Base-by-base conservation (phyloP, 2,888 invertebrate genomes). In the Myathropa florea region DNA sequence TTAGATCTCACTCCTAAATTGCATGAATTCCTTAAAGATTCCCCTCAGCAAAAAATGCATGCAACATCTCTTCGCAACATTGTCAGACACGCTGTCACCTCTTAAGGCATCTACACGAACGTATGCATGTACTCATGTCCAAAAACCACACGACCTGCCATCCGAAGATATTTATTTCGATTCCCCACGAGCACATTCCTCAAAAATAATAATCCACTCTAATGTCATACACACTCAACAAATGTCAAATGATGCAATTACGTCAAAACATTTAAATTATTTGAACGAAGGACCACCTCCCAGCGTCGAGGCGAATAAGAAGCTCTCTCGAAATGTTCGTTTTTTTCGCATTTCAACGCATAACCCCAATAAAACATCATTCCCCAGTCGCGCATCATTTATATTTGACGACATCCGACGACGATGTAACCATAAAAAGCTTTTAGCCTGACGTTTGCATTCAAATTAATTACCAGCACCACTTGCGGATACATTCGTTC, bases 341-440 rank as follows among this genome's bases (percentile, higher is more conserved):
- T 33, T 33, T 33, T 33, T 33, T 33, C 14, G 57, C 57, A 23
- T 10, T 23, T 23, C 28, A 79, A 55, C 30, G 53, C 68, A 72
- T 10, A 67, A 67, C 59, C 7, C 60, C 14, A 55, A 57, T 2
- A 64, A 64, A 70, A 83, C 64, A 73, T 30, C 80, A 26, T 75
- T 80, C 36, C 26, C 9, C 30, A 21, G 23, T 18, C 28, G 7
- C 60, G 36, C 26, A 76, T 81, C 85, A 79, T 82, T 77, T 71
- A 64, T 72, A 77, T 77, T 64, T 73, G 77, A 82, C 77, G 82
- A 82, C 82, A 77, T 78, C 68, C 14, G 53, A 70, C 60, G 28
- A 46, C 75, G 68, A 63, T 77, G 77, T 53, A 77, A 82, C 82
- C 73, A 85, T 82, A 73, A 85, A 82, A 85, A 60, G 85, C 85